Evolutionary conservation across 2,888 invertebrate species (phyloP).

Genomic region (Eudasyphora cyanicolor): DNA sequence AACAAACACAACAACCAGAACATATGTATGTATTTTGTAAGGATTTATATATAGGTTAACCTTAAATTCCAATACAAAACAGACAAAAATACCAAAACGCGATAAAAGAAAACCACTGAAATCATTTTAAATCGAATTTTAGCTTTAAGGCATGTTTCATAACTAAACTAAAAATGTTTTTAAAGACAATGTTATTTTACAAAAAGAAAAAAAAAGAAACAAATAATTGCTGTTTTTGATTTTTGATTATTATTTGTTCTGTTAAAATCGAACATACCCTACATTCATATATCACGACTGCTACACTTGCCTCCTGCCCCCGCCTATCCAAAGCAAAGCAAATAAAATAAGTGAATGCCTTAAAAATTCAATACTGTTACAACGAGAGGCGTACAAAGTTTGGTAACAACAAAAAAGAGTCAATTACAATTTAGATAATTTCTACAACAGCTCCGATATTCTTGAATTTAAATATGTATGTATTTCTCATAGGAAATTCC

Average conservation of each 20-base stretch:
- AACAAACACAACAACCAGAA: conserved; percentile 5
- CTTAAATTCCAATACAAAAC: conserved; percentile 1
- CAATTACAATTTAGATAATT: too few relatives aligned
- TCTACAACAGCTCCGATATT: too few relatives aligned
- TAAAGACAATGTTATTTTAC: conserved; percentile 30
- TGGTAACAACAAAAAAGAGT: too few relatives aligned
- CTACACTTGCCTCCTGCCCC: neutral
- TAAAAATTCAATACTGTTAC: neutral
- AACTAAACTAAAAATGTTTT: conserved; percentile 38
- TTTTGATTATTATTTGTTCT: neutral
- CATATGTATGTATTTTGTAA: conserved; percentile 39
- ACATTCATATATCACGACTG: neutral
- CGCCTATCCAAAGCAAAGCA: neutral
- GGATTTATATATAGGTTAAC: conserved; percentile 27
- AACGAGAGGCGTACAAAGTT: neutral
- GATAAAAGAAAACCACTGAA: conserved; percentile 1
- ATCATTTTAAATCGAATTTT: conserved; percentile 34
- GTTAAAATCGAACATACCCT: neutral
- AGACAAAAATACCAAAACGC: neutral
- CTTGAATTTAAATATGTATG: too few relatives aligned
- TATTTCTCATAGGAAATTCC: too few relatives aligned
- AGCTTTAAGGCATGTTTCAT: conserved; percentile 59
- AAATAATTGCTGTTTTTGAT: conserved; percentile 23
- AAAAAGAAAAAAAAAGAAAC: neutral
- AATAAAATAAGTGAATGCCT: conserved; percentile 13